Base-by-base conservation (phyloP, 2,113 vertebrate species). In the Thomomys bottae region DNA sequence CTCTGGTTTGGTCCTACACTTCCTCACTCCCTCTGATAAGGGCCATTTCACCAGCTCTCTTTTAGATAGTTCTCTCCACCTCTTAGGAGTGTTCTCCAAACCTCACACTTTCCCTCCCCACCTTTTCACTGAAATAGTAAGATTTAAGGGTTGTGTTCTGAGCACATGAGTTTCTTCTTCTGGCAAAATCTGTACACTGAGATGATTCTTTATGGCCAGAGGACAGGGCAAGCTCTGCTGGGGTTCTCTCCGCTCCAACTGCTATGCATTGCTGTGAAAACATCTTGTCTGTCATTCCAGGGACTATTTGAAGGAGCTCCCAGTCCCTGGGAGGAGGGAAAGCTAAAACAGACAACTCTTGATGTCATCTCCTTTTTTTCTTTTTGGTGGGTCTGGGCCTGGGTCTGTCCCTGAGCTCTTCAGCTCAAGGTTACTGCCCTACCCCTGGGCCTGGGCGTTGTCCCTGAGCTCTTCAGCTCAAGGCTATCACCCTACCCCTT, bases 1-100 rank as follows among this genome's bases (percentile, higher is more conserved):
- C 97, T 97, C 98, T 54, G 66, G 98, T 96, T 12, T 82, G 21
- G 30, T 26, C 68, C 40, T 77, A 17, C 18, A 24, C 24, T 81
- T 15, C 5, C 3, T 68, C 30, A 6, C 3, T 68, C 30, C 28
- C 77, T 82, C 28, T 84, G n/a, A 68, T 67, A 70, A 76, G 4
- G 38, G 32, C 87, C 18, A 15, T 54, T 54, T 54, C 49, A 17
- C 49, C 49, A 54, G 49, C 17, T 54, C 49, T 54, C 49, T 54
- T 54, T 15, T 54, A 54, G 49, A 54, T 15, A 54, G 49, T 54
- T 54, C 49, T 54, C 49, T 18, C 17, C 12, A 15, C 49, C 49
- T 54, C 49, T 93, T 71, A 11, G 38, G 24, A 63, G 24, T 32
- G n/a, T 28, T 61, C 21, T 77, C 28, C 36, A 57, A 71, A 8